Evolutionary conservation across 2,888 invertebrate genomes (phyloP).

Genomic region (Polymixis flavicincta): DNA sequence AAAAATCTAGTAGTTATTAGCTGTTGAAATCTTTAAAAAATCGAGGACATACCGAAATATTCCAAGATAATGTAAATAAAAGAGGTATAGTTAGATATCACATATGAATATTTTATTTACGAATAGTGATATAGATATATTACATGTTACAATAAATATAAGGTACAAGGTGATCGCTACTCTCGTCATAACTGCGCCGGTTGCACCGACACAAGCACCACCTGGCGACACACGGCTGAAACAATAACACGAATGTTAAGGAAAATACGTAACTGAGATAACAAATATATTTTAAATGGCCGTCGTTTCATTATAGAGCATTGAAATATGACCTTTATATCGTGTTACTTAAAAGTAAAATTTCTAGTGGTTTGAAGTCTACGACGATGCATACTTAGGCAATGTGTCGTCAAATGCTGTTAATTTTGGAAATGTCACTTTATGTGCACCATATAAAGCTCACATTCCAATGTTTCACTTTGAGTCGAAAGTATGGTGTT

Average conservation of each 20-base stretch:
- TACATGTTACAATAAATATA: conserved; percentile 89
- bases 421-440: neutral
- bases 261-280: neutral
- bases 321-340: neutral
- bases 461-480: neutral
- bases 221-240: conserved; percentile 89
- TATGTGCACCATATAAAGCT: neutral
- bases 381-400: neutral
- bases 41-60: neutral
- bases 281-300: neutral
- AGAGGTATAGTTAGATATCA: conserved; percentile 82
- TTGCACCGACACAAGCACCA: conserved; percentile 90
- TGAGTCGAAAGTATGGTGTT: neutral
- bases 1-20: too few relatives aligned
- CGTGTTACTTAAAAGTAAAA: neutral
- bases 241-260: conserved; percentile 65
- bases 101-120: conserved; percentile 90
- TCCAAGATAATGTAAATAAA: conserved; percentile 54
- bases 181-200: conserved; percentile 90
- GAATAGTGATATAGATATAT: conserved; percentile 88
- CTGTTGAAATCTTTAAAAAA: too few relatives aligned
- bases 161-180: conserved; percentile 88
- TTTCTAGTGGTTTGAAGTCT: neutral
- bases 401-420: neutral
- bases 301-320: neutral